Evolutionary conservation across 2,888 invertebrate species (phyloP), one percentile per base, ranked within the genome.

Genomic region (Euclidia mi): DNA sequence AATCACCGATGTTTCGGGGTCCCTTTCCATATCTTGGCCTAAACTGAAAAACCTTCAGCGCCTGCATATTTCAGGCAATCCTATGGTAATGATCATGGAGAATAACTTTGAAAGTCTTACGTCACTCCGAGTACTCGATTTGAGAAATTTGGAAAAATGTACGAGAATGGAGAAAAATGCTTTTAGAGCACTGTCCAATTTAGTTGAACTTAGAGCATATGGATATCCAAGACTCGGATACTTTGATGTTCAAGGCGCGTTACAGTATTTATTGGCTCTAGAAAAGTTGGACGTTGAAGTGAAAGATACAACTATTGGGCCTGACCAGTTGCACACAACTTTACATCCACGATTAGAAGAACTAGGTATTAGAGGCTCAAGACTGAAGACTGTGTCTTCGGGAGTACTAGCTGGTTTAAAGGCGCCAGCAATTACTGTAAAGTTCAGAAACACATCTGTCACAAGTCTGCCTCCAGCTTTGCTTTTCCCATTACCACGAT

Each of bases 401-500:
- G 98, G 98, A 51, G 97, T 98, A 0, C 88, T 98, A 47, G 98
- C 98, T 0, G 98, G 98, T 3, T 93, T 98, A 0, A 97, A 97
- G 81, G 96, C 96, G 14, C 96, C 96, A 10, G 88, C 95, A 9
- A 95, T 98, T 1, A 95, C 94, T 0, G 96, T 98, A n/a, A 95
- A 96, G 50, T 92, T 98, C 43, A 95, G 96, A 44, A 98, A 98
- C 78, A 98, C 98, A 0, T 98, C 98, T 0, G 89, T 98, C 4
- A 95, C 96, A 10, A 94, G 95, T 9, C 90, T 98, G 48, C 98
- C 98, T 0, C 97, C 98, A 2, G 97, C 98, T 0, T 85, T 98
- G 15, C 96, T 98, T 55, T 98, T 98, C 81, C 98, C 98, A 0
- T 95, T 98, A 14, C 98, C 98, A 0, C 95, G 98, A 76, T 98